phyloP scores from a whole-genome alignment of 2,113 vertebrate species.

The Chloropsis hardwickii region DNA sequence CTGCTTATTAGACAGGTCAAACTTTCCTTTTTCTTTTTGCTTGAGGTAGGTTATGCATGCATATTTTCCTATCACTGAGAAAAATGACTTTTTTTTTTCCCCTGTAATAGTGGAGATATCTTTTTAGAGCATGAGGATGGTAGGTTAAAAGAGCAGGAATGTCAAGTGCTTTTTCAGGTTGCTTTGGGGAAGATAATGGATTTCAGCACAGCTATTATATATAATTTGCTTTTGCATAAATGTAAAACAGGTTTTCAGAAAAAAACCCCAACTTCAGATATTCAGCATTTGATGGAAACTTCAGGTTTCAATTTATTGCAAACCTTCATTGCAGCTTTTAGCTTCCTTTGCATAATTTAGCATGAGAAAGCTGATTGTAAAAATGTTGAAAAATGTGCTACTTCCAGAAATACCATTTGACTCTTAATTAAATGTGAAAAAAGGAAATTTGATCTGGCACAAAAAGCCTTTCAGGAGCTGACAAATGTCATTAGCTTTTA shows the following conservation, averaged over 20 bases:
- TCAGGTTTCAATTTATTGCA: slow-evolving; percentile 10
- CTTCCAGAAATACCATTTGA: slow-evolving; percentile 42
- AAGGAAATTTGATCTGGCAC: slow-evolving; percentile 36
- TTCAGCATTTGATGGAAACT: slow-evolving; percentile 29
- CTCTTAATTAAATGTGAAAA: slow-evolving; percentile 44
- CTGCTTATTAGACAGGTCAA: background rate
- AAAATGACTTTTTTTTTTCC: background rate
- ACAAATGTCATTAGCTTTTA: slow-evolving; percentile 19
- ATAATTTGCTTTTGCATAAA: slow-evolving; percentile 53
- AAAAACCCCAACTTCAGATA: background rate
- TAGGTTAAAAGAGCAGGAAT: slow-evolving; percentile 26
- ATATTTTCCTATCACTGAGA: background rate
- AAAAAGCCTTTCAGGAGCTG: slow-evolving; percentile 23
- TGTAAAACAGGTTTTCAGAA: background rate
- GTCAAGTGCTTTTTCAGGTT: slow-evolving; percentile 16
- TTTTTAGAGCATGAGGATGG: slow-evolving; percentile 1
- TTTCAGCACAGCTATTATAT: slow-evolving; percentile 45
- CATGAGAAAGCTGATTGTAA: slow-evolving; percentile 2
- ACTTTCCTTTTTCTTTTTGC: background rate
- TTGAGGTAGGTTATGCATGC: background rate
- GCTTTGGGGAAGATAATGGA: slow-evolving; percentile 44
- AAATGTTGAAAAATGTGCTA: background rate
- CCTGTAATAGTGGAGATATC: background rate
- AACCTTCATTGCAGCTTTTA: background rate
- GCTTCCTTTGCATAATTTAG: slow-evolving; percentile 34